Evolutionary conservation across 2,113 vertebrate genomes (phyloP).

Genomic region (Ivindomyrus marchei): DNA sequence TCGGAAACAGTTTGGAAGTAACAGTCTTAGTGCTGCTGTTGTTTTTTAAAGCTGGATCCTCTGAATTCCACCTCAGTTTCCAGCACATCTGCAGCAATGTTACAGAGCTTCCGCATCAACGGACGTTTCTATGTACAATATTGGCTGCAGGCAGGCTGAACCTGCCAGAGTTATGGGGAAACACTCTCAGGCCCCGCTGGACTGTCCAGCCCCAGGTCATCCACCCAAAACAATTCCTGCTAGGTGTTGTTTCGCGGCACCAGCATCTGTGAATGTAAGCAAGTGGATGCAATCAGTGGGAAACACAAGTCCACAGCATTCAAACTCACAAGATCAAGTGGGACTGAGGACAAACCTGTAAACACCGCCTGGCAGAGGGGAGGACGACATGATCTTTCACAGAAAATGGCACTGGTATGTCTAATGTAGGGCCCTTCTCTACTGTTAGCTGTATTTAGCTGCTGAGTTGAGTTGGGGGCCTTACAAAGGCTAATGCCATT

Average conservation of each 20-base stretch:
- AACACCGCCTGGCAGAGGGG: background rate
- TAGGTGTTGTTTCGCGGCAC: background rate
- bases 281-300: background rate
- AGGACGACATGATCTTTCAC: background rate
- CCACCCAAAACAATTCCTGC: background rate
- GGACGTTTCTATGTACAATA: background rate
- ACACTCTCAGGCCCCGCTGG: background rate
- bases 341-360: background rate
- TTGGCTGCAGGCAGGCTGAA: background rate
- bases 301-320: background rate
- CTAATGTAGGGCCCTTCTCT: background rate
- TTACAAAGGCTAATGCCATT: background rate
- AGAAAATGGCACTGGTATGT: background rate
- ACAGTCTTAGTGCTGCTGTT: background rate
- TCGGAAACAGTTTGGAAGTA: background rate
- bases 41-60: background rate
- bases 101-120: background rate
- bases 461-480: background rate
- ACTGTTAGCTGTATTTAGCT: background rate
- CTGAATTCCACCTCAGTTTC: background rate
- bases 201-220: background rate
- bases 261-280: background rate
- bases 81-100: background rate
- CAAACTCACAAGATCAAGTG: background rate
- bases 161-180: background rate